A percentile compares a stretch with the other conserved stretches of the same genome.
Evolutionary conservation across 2,113 vertebrate genomes (phyloP).

Genomic region (Zingel zingel): DNA sequence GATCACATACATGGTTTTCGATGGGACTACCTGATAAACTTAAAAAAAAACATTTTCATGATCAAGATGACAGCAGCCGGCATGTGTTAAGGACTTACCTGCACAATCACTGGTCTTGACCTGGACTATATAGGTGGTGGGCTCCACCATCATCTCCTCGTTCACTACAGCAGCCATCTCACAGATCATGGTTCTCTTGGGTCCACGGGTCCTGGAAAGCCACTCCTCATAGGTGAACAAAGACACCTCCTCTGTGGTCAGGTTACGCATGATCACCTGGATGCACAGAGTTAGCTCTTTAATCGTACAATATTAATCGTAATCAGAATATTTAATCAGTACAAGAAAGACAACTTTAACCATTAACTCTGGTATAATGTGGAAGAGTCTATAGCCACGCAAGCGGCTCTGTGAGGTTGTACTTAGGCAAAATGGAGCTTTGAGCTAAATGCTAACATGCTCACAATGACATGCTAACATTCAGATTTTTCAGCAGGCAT

Average conservation of each 20-base stretch:
- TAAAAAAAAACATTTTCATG: background rate
- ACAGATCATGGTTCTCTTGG: slow-evolving; percentile 86
- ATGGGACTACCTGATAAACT: background rate
- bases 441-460: too few relatives aligned
- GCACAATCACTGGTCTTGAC: slow-evolving; percentile 93
- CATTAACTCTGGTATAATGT: too few relatives aligned
- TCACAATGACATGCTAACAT: background rate
- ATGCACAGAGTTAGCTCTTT: slow-evolving; percentile 15
- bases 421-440: too few relatives aligned
- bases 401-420: too few relatives aligned
- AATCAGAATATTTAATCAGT: too few relatives aligned
- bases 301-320: background rate
- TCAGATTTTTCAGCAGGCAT: background rate
- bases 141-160: slow-evolving; percentile 91
- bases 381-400: too few relatives aligned
- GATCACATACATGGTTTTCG: background rate
- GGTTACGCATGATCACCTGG: slow-evolving; percentile 90
- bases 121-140: slow-evolving; percentile 89
- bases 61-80: background rate
- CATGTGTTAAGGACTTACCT: slow-evolving; percentile 80
- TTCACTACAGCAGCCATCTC: slow-evolving; percentile 93
- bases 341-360: too few relatives aligned
- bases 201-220: slow-evolving; percentile 90
- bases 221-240: slow-evolving; percentile 92
- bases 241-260: slow-evolving; percentile 89